Percentiles rank a stretch among this genome's conserved stretches.
Conservation (phyloP, 2,113 vertebrate species). For the Psephotus haematonotus region DNA sequence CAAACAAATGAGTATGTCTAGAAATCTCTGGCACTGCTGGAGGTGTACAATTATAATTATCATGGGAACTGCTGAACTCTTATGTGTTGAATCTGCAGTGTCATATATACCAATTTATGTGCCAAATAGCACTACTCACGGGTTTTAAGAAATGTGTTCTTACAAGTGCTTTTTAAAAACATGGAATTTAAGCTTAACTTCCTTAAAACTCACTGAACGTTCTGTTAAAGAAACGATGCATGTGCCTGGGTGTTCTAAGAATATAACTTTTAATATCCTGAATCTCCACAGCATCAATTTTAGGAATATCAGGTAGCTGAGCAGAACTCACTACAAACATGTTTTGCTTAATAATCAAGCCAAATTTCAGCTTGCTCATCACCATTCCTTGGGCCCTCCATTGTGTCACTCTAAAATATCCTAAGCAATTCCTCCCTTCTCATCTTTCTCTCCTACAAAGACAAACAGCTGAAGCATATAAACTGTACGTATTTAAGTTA, state of each 20-base stretch:
- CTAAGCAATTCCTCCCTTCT: not conserved
- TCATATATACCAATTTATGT: not conserved
- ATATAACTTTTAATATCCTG: not conserved
- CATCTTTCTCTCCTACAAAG: not conserved
- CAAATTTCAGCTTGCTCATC: not conserved
- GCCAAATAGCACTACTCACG: not conserved
- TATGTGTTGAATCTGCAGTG: not conserved
- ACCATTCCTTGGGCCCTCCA: not conserved
- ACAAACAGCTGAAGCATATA: not conserved
- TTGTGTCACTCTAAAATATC: not conserved
- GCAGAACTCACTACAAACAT: not conserved
- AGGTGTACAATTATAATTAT: not conserved
- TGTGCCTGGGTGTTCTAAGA: rapidly evolving
- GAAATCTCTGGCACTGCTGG: not conserved
- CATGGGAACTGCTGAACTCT: not conserved
- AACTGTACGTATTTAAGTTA: not conserved
- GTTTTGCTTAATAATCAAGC: not conserved
- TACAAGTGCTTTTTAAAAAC: not conserved
- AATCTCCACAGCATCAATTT: not conserved
- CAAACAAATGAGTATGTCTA: not conserved
- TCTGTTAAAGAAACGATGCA: not conserved
- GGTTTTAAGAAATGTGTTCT: not conserved
- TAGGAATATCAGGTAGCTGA: not conserved
- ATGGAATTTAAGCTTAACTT: not conserved
- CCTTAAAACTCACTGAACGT: not conserved